Base-by-base conservation (phyloP, 1,140 invertebrate genomes). In the Macrotrachela quadricornifera region DNA sequence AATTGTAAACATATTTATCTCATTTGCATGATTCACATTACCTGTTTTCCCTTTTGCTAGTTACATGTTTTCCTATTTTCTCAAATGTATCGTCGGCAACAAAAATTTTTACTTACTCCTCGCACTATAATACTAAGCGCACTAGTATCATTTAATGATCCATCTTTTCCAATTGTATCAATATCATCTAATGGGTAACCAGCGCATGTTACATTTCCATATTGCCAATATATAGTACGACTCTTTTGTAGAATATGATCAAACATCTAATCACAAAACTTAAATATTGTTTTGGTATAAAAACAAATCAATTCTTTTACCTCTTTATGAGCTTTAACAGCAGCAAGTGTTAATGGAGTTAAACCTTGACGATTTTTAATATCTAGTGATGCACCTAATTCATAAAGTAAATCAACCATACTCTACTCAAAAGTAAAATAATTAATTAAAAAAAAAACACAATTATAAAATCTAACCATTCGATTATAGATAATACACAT, bases 41-140 rank as follows among this genome's bases (percentile, higher is more conserved):
- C n/a, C n/a, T n/a, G n/a, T n/a, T n/a, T n/a, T n/a, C n/a, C n/a
- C n/a, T n/a, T n/a, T n/a, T n/a, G n/a, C n/a, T n/a, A n/a, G n/a
- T n/a, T n/a, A n/a, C n/a, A n/a, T n/a, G n/a, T n/a, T n/a, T n/a
- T n/a, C n/a, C n/a, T n/a, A n/a, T n/a, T n/a, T n/a, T n/a, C n/a
- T n/a, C n/a, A n/a, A n/a, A n/a, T n/a, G n/a, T n/a, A n/a, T n/a
- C n/a, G n/a, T n/a, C n/a, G n/a, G n/a, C n/a, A n/a, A n/a, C n/a
- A n/a, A n/a, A n/a, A n/a, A n/a, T n/a, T n/a, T 30, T 30, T 2
- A 30, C 21, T 75, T 74, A 86, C 87, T 48, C 90, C 90, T 75
- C 95, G 94, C 6, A 92, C 85, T n/a, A 96, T 86, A n/a, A 94
- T 77, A 75, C 91, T 91, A 6, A 96, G 71, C 0, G 84, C 88